Evolutionary conservation across 2,113 vertebrate species (phyloP).

Genomic region (Pituophis catenifer): DNA sequence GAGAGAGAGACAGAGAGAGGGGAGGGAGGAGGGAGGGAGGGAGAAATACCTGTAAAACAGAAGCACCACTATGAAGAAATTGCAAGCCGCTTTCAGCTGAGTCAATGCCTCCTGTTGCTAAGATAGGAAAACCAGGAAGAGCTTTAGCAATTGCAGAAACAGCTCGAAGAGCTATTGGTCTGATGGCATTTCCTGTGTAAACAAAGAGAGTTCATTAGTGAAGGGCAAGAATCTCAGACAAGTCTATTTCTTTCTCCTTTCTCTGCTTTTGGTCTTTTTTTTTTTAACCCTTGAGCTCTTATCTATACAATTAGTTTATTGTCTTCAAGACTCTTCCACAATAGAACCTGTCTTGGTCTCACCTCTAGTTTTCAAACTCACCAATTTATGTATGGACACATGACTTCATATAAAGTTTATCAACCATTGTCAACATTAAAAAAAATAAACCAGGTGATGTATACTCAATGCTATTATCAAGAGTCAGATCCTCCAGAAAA

Average conservation of each 20-base stretch:
- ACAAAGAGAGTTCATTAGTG: not conserved
- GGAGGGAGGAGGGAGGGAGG: too few species aligned
- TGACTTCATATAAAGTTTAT: not conserved
- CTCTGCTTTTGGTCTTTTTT: too few species aligned
- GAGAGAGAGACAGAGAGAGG: too few species aligned
- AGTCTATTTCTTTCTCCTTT: not conserved
- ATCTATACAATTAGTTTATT: not conserved
- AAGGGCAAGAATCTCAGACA: not conserved
- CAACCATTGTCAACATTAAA: not conserved
- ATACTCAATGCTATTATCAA: not conserved
- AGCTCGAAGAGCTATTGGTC: conserved; percentile 85
- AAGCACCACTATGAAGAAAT: conserved; percentile 90
- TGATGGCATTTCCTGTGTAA: conserved; percentile 83
- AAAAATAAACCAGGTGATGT: not conserved
- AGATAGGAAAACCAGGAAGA: conserved; percentile 84
- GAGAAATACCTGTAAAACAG: conserved; percentile 84
- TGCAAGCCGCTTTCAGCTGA: conserved; percentile 90
- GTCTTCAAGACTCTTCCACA: not conserved
- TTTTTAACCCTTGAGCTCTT: not conserved
- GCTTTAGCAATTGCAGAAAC: conserved; percentile 84
- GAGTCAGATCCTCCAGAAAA: not conserved
- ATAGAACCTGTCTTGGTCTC: not conserved
- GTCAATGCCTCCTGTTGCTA: conserved; percentile 94
- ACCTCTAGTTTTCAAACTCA: not conserved
- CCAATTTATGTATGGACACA: not conserved